These are phyloP conservation scores for Nesospiza acunhae DNA, from an alignment of 2,113 vertebrate species.

Conservation along the genomic window DNA sequence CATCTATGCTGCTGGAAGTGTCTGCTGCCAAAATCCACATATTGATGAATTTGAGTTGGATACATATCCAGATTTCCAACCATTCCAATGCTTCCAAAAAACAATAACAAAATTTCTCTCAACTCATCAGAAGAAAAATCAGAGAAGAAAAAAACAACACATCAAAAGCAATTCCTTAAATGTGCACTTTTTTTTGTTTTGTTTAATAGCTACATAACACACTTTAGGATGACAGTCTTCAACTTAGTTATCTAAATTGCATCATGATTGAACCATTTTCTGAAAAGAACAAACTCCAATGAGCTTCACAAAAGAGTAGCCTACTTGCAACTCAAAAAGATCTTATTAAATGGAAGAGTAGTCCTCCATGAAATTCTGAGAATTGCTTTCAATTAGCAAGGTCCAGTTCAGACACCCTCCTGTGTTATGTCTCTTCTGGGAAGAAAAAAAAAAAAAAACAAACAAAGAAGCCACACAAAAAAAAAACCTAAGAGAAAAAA, in stretches of 20 bases:
- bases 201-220: conserved; percentile 39
- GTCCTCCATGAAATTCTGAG: not conserved
- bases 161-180: conserved; percentile 37
- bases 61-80: not conserved
- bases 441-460: too few species aligned
- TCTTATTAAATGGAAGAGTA: not conserved
- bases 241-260: conserved; percentile 37
- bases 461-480: too few species aligned
- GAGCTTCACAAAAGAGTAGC: not conserved
- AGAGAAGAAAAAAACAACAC: not conserved
- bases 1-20: not conserved
- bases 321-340: not conserved
- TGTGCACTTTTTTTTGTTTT: conserved; percentile 13
- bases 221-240: not conserved
- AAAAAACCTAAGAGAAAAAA: not conserved
- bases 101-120: not conserved
- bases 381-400: not conserved
- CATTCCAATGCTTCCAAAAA: not conserved
- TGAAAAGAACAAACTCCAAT: not conserved
- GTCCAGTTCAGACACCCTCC: not conserved
- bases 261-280: conserved; percentile 43
- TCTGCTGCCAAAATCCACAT: not conserved
- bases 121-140: not conserved
- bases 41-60: not conserved
- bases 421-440: not conserved